Evolutionary conservation across 2,113 vertebrate species (phyloP).

Genomic region (Ammospiza nelsoni): DNA sequence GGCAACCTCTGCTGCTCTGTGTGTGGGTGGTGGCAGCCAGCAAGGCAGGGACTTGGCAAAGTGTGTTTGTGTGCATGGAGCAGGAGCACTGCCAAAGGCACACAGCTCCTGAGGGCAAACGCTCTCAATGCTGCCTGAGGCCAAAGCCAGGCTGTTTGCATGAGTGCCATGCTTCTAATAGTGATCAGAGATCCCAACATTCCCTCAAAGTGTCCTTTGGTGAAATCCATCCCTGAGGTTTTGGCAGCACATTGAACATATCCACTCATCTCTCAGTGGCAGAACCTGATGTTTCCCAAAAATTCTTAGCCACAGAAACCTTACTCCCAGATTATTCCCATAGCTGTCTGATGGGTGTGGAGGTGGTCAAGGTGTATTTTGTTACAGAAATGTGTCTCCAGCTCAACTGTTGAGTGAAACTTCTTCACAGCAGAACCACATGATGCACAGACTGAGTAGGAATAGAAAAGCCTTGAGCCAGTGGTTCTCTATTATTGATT

Average conservation of each 20-base stretch:
- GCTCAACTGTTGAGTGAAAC: neutral
- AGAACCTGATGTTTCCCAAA: neutral
- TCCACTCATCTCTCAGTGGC: neutral
- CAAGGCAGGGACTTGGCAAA: neutral
- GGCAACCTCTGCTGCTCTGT: accelerated
- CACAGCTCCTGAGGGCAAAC: neutral
- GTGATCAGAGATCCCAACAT: neutral
- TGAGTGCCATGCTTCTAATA: neutral
- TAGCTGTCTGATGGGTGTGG: neutral
- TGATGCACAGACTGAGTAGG: neutral
- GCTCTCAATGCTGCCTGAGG: neutral
- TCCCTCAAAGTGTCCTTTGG: neutral
- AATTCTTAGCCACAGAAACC: neutral
- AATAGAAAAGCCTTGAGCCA: neutral
- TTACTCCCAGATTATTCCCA: neutral
- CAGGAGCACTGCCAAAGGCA: neutral
- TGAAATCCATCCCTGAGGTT: neutral
- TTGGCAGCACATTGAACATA: neutral
- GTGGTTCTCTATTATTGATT: neutral
- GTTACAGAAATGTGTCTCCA: neutral
- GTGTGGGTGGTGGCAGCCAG: neutral
- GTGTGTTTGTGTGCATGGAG: neutral
- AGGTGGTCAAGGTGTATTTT: neutral
- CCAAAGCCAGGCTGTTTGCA: neutral
- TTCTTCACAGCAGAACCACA: neutral